Conservation (phyloP, 2,888 invertebrate genomes). For the Oscheius sp. region DNA sequence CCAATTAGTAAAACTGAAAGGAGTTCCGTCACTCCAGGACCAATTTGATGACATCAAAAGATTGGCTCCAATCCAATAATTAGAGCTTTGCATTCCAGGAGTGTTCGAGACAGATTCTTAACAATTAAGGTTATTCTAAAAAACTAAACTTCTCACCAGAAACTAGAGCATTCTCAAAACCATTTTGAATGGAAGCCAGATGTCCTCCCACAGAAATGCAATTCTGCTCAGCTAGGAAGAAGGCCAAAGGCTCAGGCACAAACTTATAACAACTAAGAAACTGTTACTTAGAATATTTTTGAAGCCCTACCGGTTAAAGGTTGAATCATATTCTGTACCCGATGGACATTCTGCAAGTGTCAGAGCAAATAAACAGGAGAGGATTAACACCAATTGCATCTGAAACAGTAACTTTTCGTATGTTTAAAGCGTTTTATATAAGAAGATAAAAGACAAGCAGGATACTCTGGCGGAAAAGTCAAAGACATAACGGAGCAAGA, state of each 20-base stretch:
- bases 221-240: conserved; percentile 23
- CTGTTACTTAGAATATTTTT: not conserved
- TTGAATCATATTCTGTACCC: conserved; percentile 18
- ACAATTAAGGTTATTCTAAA: not conserved
- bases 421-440: not conserved
- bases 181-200: conserved; percentile 26
- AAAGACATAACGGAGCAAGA: not conserved
- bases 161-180: conserved; percentile 28
- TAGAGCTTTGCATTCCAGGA: not conserved
- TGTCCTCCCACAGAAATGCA: conserved; percentile 25
- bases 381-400: not conserved
- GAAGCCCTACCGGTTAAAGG: conserved; percentile 6
- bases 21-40: conserved; percentile 15
- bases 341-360: conserved; percentile 11
- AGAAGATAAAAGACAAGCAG: not conserved
- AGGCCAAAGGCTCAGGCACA: conserved; percentile 11
- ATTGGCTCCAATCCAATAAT: conserved; percentile 27
- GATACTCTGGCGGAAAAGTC: conserved; percentile 9
- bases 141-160: not conserved
- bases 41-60: conserved; percentile 27
- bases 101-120: conserved; percentile 10
- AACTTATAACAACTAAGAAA: conserved; percentile 24
- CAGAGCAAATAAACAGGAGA: not conserved
- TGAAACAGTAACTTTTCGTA: too few relatives aligned
- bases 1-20: conserved; percentile 19